Conservation (phyloP, 2,113 vertebrate genomes). For the Perca flavescens region DNA sequence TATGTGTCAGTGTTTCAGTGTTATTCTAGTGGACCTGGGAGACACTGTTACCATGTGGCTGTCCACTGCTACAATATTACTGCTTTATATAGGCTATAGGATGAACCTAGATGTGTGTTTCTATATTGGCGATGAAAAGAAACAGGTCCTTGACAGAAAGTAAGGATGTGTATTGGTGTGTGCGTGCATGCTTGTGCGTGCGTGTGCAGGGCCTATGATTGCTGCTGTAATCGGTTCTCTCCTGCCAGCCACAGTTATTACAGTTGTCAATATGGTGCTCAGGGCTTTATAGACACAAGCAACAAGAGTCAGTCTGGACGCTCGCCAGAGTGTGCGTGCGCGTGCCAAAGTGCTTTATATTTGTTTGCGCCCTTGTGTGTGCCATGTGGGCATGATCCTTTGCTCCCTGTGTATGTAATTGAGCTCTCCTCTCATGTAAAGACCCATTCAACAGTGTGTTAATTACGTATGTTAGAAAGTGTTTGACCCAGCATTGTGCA, state of each 20-base stretch:
- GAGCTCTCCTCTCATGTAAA: constrained; percentile 68
- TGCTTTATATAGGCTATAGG: constrained; percentile 11
- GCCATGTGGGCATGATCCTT: constrained; percentile 47
- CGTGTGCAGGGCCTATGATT: constrained; percentile 54
- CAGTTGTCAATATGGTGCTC: constrained; percentile 78
- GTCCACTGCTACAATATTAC: constrained; percentile 16
- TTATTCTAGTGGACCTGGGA: background rate
- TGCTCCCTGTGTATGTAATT: constrained; percentile 60
- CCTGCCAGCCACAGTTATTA: constrained; percentile 80
- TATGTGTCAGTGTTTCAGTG: background rate
- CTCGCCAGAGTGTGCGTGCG: constrained; percentile 58
- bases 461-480: constrained; percentile 69
- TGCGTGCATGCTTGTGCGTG: constrained; percentile 11
- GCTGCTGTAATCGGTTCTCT: constrained; percentile 75
- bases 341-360: constrained; percentile 47
- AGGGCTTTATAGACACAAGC: constrained; percentile 77
- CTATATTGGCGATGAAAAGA: constrained; percentile 37
- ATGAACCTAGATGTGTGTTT: constrained; percentile 25
- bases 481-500: constrained; percentile 46
- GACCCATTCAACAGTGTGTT: constrained; percentile 64
- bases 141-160: constrained; percentile 26
- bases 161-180: constrained; percentile 24
- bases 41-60: background rate
- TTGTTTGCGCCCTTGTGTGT: constrained; percentile 54
- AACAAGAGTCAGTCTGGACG: constrained; percentile 68